phyloP scores from a whole-genome alignment of 2,888 invertebrate species.

The Drosophila hamatofila region DNA sequence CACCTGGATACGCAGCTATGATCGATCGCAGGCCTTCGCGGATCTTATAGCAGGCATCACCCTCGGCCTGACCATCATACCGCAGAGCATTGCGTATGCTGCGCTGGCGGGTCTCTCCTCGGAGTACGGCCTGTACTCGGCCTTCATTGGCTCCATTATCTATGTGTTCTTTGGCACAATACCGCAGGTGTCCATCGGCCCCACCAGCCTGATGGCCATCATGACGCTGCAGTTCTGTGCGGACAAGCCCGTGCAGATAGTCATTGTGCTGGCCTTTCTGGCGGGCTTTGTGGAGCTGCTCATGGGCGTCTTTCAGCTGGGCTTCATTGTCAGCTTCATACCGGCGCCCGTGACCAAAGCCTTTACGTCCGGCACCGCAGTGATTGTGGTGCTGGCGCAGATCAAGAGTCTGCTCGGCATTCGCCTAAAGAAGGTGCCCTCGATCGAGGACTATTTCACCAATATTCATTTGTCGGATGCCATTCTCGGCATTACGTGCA shows the following conservation, averaged over 20 bases:
- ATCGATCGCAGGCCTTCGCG: slow-evolving; percentile 89
- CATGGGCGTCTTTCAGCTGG: slow-evolving; percentile 93
- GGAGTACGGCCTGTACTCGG: slow-evolving; percentile 96
- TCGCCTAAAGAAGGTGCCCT: slow-evolving; percentile 85
- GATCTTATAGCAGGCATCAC: slow-evolving; percentile 96
- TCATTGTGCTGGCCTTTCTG: slow-evolving; percentile 91
- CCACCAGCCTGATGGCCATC: slow-evolving; percentile 96
- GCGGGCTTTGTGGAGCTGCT: slow-evolving; percentile 91
- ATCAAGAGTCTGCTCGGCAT: slow-evolving; percentile 91
- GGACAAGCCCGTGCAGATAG: slow-evolving; percentile 89
- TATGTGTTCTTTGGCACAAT: slow-evolving; percentile 95
- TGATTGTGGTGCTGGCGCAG: slow-evolving; percentile 91
- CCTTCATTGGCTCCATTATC: slow-evolving; percentile 95
- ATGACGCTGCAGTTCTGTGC: slow-evolving; percentile 91
- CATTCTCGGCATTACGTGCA: slow-evolving; percentile 88
- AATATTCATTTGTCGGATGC: slow-evolving; percentile 88
- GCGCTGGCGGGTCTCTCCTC: slow-evolving; percentile 93
- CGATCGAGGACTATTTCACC: slow-evolving; percentile 85
- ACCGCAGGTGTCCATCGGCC: slow-evolving; percentile 95
- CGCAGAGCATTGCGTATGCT: slow-evolving; percentile 97
- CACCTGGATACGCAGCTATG: slow-evolving; percentile 90
- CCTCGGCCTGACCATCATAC: slow-evolving; percentile 95
- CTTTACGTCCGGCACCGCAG: slow-evolving; percentile 93
- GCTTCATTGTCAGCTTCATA: slow-evolving; percentile 93
- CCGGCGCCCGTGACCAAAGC: slow-evolving; percentile 93